phyloP scores from a whole-genome alignment of 1,140 invertebrate genomes.

The Meloidogyne floridensis region DNA sequence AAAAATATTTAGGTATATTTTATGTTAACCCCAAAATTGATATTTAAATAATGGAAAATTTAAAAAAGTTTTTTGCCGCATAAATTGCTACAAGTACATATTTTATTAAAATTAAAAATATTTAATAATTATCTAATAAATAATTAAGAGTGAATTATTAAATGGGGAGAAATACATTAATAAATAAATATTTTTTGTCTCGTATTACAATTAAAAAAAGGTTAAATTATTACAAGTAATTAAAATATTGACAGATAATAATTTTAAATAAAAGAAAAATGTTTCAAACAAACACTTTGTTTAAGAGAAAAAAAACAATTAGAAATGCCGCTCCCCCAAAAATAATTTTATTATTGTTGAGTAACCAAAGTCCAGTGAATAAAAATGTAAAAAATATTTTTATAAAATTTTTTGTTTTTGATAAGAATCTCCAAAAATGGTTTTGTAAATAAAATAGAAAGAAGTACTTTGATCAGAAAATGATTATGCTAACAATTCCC shows the following conservation, averaged over 20 bases:
- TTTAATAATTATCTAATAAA: too few relatives aligned
- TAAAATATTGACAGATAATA: not conserved
- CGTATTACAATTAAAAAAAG: too few relatives aligned
- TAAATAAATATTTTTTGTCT: too few relatives aligned
- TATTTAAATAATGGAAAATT: too few relatives aligned
- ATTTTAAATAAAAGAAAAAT: not conserved
- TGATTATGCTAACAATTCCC: not conserved
- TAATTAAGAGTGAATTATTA: too few relatives aligned
- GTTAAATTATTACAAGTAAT: not conserved
- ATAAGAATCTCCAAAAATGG: constrained; percentile 9
- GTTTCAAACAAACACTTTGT: not conserved
- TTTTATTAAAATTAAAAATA: too few relatives aligned
- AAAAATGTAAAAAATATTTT: not conserved
- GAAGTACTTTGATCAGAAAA: constrained; percentile 4
- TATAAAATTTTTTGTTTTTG: not conserved
- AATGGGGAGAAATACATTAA: too few relatives aligned
- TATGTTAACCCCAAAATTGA: too few relatives aligned
- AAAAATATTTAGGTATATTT: too few relatives aligned
- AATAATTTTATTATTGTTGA: not conserved
- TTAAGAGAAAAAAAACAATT: not conserved
- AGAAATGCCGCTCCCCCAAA: not conserved
- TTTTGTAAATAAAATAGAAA: not conserved
- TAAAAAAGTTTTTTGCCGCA: too few relatives aligned
- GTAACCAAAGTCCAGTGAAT: not conserved
- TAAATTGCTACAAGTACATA: too few relatives aligned